These are phyloP conservation scores for Eueides isabella DNA, from an alignment of 1,140 invertebrate genomes.

Conservation along the genomic window DNA sequence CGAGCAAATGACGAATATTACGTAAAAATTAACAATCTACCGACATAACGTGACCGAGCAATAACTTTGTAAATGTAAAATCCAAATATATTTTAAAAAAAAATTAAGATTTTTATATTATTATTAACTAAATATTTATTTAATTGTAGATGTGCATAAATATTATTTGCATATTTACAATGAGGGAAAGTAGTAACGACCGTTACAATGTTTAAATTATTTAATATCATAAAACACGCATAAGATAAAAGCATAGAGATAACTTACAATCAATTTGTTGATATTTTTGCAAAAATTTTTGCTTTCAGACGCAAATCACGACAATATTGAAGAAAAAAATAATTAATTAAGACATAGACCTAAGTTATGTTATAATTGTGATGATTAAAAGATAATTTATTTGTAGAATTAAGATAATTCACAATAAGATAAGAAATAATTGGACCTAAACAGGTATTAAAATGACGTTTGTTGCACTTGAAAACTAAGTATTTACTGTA, in stretches of 20 bases:
- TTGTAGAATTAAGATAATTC: not conserved
- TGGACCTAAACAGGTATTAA: not conserved
- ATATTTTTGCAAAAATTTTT: not conserved
- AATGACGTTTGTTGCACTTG: not conserved
- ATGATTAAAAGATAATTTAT: not conserved
- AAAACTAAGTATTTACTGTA: too few species aligned
- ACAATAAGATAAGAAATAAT: not conserved
- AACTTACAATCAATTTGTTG: too few species aligned
- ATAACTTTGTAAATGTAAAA: not conserved
- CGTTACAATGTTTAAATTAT: too few species aligned
- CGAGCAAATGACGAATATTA: conserved; percentile 1
- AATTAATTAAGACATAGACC: not conserved
- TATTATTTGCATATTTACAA: too few species aligned
- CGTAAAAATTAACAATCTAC: conserved; percentile 3
- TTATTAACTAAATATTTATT: not conserved
- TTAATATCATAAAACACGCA: too few species aligned
- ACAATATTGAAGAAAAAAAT: not conserved
- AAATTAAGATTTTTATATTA: not conserved
- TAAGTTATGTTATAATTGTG: conserved; percentile 12
- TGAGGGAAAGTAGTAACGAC: too few species aligned
- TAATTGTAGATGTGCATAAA: too few species aligned
- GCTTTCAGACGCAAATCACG: not conserved
- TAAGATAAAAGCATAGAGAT: too few species aligned
- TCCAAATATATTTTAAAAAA: not conserved
- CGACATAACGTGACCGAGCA: not conserved